Evolutionary conservation across 2,888 invertebrate genomes (phyloP).

Genomic region (Altica lythri): DNA sequence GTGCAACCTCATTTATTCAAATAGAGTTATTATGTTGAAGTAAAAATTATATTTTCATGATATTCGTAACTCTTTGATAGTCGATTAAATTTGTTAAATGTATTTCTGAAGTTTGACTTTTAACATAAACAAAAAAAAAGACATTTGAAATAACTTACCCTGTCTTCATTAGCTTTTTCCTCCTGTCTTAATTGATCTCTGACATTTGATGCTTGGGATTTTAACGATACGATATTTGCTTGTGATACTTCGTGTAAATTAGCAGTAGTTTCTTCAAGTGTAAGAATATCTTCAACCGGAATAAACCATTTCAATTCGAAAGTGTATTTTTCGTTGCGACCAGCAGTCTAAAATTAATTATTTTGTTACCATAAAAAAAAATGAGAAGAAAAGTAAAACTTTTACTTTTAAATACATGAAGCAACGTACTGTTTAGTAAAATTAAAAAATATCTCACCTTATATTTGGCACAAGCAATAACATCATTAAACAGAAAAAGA

Average conservation of each 20-base stretch:
- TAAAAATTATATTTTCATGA: too few species aligned
- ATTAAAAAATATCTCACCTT: conserved; percentile 67
- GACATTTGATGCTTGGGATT: conserved; percentile 84
- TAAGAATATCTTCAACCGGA: conserved; percentile 79
- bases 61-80: too few species aligned
- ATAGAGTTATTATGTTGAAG: too few species aligned
- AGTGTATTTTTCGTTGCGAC: conserved; percentile 80
- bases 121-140: too few species aligned
- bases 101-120: too few species aligned
- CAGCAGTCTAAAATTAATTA: conserved; percentile 76
- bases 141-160: too few species aligned
- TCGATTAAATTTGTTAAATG: too few species aligned
- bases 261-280: conserved; percentile 70
- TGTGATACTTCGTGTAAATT: conserved; percentile 77
- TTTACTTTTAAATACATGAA: not conserved
- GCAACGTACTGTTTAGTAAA: too few species aligned
- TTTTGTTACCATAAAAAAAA: too few species aligned
- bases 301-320: conserved; percentile 95
- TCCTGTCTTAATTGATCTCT: conserved; percentile 83
- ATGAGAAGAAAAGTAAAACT: not conserved
- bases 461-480: conserved; percentile 93
- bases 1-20: too few species aligned
- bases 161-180: conserved; percentile 67
- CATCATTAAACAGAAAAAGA: conserved; percentile 92
- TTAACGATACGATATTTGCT: conserved; percentile 81